Conservation (phyloP, 2,888 invertebrate species). For the Frankliniella intonsa region DNA sequence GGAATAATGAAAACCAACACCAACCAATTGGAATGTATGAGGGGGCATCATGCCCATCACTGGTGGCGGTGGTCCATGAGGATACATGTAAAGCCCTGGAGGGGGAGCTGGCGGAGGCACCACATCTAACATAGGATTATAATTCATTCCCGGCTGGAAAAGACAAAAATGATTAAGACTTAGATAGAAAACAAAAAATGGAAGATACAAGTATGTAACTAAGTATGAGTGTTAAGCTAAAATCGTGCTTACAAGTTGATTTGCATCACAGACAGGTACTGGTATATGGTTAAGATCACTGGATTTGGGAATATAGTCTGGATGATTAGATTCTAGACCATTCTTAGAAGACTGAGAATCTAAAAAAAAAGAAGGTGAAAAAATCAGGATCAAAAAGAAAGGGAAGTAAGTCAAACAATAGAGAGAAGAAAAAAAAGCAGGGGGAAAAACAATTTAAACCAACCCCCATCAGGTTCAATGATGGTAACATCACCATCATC, state of each 20-base stretch:
- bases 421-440: background rate
- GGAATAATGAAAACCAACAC: background rate
- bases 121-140: constrained; percentile 33
- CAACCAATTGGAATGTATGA: constrained; percentile 16
- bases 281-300: constrained; percentile 9
- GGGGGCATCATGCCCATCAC: background rate
- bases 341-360: constrained; percentile 8
- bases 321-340: background rate
- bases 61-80: constrained; percentile 36
- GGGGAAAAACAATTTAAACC: background rate
- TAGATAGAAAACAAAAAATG: background rate
- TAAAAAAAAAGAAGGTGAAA: background rate
- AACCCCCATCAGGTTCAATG: constrained; percentile 9
- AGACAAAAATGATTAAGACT: background rate
- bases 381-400: no score
- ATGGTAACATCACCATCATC: constrained; percentile 39
- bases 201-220: background rate
- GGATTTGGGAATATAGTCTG: background rate
- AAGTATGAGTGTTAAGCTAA: background rate
- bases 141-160: background rate
- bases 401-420: background rate
- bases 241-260: background rate
- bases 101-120: constrained; percentile 35
- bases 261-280: constrained; percentile 15
- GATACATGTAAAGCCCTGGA: constrained; percentile 33